These are phyloP conservation scores for Drosophila tripunctata DNA, from an alignment of 2,888 invertebrate genomes.

Conservation along the genomic window DNA sequence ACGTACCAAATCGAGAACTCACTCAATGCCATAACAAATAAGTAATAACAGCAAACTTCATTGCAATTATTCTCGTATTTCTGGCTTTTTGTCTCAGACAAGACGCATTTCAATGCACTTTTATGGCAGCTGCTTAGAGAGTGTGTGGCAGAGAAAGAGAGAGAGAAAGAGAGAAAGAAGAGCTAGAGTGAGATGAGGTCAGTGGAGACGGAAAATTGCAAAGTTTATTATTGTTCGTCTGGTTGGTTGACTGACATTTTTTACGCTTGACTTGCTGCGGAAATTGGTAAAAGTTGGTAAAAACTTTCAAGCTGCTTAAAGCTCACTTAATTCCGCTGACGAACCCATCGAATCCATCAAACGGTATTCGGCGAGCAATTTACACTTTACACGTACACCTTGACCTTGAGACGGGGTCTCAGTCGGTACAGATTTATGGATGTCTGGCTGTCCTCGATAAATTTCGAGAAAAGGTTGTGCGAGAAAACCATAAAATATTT, in stretches of 20 bases:
- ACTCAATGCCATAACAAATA: slow-evolving; percentile 36
- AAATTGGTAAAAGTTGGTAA: slow-evolving; percentile 50
- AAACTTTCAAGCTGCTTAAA: slow-evolving; percentile 43
- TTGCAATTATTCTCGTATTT: slow-evolving; percentile 58
- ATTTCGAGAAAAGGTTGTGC: slow-evolving; percentile 45
- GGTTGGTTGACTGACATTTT: slow-evolving; percentile 34
- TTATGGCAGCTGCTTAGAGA: slow-evolving; percentile 48
- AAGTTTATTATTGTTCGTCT: slow-evolving; percentile 33
- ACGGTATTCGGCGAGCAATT: slow-evolving; percentile 20
- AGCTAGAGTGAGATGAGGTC: background rate
- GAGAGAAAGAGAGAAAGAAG: background rate
- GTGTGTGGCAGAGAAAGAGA: background rate
- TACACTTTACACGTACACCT: slow-evolving; percentile 69
- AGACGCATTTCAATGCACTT: slow-evolving; percentile 53
- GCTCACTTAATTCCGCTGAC: slow-evolving; percentile 7
- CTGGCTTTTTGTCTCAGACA: slow-evolving; percentile 35
- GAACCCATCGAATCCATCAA: slow-evolving; percentile 48
- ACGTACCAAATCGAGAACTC: slow-evolving; percentile 13
- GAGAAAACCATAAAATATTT: slow-evolving; percentile 53
- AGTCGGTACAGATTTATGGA: slow-evolving; percentile 58
- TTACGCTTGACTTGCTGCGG: slow-evolving; percentile 29
- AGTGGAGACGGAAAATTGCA: slow-evolving; percentile 5
- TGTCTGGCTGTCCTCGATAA: slow-evolving; percentile 68
- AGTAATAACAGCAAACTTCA: slow-evolving; percentile 42
- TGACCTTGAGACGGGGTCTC: slow-evolving; percentile 59